Evolutionary conservation across 1,140 invertebrate genomes (phyloP).

Genomic region (Cyphomyrmex costatus): DNA sequence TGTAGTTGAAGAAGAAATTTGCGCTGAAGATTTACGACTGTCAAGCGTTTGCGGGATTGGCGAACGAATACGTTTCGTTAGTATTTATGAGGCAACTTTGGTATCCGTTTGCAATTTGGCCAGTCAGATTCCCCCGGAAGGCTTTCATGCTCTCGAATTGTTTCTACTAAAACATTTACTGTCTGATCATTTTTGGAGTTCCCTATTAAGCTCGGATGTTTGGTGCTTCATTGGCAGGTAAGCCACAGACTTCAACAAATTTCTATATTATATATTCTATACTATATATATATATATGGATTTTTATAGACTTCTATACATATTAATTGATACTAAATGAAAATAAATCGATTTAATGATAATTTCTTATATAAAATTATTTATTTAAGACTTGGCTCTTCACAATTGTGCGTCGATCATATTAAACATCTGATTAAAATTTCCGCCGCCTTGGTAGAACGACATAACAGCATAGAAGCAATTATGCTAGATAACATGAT

Average conservation of each 20-base stretch:
- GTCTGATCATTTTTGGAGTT: constrained; percentile 78
- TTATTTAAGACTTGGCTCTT: constrained; percentile 79
- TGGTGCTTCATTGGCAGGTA: constrained; percentile 83
- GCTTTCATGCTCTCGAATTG: constrained; percentile 76
- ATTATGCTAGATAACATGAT: constrained; percentile 78
- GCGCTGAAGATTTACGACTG: constrained; percentile 68
- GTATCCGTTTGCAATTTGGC: constrained; percentile 75
- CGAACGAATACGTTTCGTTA: constrained; percentile 53
- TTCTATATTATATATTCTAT: background rate
- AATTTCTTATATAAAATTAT: background rate
- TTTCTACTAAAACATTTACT: constrained; percentile 81
- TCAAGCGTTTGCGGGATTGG: constrained; percentile 41
- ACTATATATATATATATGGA: background rate
- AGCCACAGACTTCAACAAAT: background rate
- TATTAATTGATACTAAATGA: background rate
- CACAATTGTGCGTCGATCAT: constrained; percentile 78
- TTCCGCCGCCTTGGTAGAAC: constrained; percentile 72
- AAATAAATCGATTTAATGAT: background rate
- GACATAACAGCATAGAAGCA: constrained; percentile 74
- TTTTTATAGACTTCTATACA: constrained; percentile 10
- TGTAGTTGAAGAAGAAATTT: constrained; percentile 74
- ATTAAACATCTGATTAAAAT: constrained; percentile 79
- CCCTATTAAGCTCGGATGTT: constrained; percentile 79
- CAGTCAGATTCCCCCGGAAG: constrained; percentile 69
- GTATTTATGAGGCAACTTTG: constrained; percentile 80